Evolutionary conservation across 2,888 invertebrate genomes (phyloP).

Genomic region (Trachelus stipa): DNA sequence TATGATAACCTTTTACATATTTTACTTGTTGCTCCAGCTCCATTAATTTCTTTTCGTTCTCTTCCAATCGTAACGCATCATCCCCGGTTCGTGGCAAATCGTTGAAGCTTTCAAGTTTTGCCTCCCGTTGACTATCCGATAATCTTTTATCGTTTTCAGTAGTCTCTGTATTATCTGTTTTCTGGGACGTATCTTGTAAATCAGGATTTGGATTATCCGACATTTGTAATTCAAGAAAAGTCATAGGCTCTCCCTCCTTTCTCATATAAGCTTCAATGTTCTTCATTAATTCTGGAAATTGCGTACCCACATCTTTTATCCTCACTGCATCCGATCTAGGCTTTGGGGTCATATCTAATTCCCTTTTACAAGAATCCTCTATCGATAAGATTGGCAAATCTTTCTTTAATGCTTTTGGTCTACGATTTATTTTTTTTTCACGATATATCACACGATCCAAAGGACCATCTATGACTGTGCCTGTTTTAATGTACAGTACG

Average conservation of each 20-base stretch:
- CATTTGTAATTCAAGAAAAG: constrained; percentile 26
- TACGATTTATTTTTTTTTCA: constrained; percentile 49
- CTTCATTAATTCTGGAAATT: constrained; percentile 53
- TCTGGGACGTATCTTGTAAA: neutral
- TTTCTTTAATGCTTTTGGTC: constrained; percentile 39
- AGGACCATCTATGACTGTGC: constrained; percentile 33
- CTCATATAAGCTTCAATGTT: constrained; percentile 44
- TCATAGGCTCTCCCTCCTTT: constrained; percentile 42
- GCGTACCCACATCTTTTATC: constrained; percentile 29
- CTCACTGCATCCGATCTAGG: constrained; percentile 35
- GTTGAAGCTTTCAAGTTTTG: neutral
- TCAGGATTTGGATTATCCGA: neutral
- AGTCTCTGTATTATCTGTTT: neutral
- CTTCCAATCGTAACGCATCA: neutral
- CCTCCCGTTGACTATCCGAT: neutral
- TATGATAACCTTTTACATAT: constrained; percentile 39
- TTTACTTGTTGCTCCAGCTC: constrained; percentile 14
- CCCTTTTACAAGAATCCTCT: constrained; percentile 26
- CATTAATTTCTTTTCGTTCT: constrained; percentile 1
- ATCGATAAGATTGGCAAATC: neutral
- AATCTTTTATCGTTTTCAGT: neutral
- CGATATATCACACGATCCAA: constrained; percentile 55
- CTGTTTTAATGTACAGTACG: constrained; percentile 57
- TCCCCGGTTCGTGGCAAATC: neutral
- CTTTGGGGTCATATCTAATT: constrained; percentile 45